Conservation (phyloP, 2,888 invertebrate species). For the Erebia palarica region DNA sequence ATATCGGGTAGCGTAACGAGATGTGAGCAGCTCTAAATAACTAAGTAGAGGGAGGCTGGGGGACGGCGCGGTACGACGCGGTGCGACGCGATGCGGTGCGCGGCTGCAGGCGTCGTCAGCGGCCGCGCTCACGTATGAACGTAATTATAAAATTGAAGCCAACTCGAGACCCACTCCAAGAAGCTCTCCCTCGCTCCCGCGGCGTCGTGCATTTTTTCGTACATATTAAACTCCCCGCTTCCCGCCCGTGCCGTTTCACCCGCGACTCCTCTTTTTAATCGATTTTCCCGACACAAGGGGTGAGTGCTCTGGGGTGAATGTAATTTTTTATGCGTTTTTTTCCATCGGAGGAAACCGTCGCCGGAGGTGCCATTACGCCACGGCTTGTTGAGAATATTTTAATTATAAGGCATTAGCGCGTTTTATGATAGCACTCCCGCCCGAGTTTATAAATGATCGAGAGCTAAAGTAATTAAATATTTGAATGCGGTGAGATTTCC, state of each 20-base stretch:
- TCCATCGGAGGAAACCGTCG: conserved; percentile 75
- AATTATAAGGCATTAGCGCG: conserved; percentile 83
- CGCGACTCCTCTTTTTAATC: conserved; percentile 82
- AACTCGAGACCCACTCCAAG: conserved; percentile 61
- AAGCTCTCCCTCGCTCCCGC: conserved; percentile 71
- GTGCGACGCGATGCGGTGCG: conserved; percentile 46
- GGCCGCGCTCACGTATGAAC: conserved; percentile 82
- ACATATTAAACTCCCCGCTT: conserved; percentile 79
- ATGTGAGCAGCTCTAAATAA: conserved; percentile 66
- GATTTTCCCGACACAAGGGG: conserved; percentile 83
- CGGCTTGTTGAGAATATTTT: conserved; percentile 84
- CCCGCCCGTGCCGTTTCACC: conserved; percentile 64
- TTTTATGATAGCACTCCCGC: conserved; percentile 81
- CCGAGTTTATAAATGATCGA: conserved; percentile 80
- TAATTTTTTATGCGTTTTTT: conserved; percentile 83
- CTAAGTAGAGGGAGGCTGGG: conserved; percentile 50
- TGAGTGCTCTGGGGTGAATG: conserved; percentile 83
- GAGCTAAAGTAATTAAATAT: conserved; percentile 81
- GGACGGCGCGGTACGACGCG: conserved; percentile 14
- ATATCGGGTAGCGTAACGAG: conserved; percentile 11
- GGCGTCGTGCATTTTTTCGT: conserved; percentile 82
- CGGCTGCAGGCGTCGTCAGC: conserved; percentile 32
- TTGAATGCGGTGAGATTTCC: conserved; percentile 82
- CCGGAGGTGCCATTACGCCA: conserved; percentile 82
- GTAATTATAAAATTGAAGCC: conserved; percentile 83